These are phyloP conservation scores for Gadopsis bispinosus DNA, from an alignment of 2,797 vertebrate genomes.

Conservation along the genomic window DNA sequence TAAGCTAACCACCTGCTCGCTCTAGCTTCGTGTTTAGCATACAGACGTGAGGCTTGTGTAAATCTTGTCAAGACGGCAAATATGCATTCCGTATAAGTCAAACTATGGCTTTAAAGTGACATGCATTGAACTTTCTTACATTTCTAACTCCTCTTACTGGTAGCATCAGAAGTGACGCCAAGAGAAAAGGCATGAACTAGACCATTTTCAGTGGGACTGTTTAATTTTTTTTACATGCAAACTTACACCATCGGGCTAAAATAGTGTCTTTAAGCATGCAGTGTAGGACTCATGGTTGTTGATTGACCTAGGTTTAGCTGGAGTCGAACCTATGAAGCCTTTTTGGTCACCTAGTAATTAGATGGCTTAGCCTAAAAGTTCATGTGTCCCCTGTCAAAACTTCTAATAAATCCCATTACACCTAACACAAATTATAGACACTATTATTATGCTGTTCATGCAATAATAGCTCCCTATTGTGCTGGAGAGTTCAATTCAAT, in stretches of 20 bases:
- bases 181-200: not conserved
- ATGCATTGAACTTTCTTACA: not conserved
- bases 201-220: not conserved
- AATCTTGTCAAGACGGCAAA: too few relatives aligned
- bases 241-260: not conserved
- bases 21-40: not conserved
- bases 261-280: not conserved
- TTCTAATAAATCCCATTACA: not conserved
- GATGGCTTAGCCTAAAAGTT: not conserved
- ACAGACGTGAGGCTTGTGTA: not conserved
- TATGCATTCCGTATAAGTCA: too few relatives aligned
- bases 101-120: not conserved
- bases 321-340: not conserved
- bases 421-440: slow-evolving; percentile 33
- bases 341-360: not conserved
- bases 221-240: not conserved
- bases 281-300: not conserved
- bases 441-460: slow-evolving; percentile 10
- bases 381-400: not conserved
- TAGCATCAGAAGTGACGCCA: not conserved
- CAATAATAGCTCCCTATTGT: slow-evolving; percentile 42
- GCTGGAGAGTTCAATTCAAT: slow-evolving; percentile 10
- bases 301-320: not conserved
- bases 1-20: not conserved
- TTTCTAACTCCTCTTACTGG: not conserved